Percentiles rank a stretch among this genome's conserved stretches.
phyloP scores from a whole-genome alignment of 2,113 vertebrate genomes.

The Sminthopsis crassicaudata region DNA sequence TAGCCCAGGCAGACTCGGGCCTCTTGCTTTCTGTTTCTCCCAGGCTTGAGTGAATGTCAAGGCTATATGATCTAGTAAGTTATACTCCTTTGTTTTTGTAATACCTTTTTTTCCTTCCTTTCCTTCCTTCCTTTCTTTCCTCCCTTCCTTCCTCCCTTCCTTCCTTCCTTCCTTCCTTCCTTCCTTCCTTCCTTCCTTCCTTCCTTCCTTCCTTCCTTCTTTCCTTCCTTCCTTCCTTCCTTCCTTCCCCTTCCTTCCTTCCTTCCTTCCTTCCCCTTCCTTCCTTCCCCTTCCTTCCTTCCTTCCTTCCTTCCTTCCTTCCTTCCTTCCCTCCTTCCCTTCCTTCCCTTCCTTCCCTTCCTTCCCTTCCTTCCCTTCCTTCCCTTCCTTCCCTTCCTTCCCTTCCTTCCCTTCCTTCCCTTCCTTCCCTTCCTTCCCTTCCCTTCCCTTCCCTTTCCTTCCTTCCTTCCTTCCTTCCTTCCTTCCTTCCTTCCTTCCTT shows the following conservation, averaged over 20 bases:
- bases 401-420: no score
- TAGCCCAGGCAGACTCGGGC: background rate
- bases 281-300: slow-evolving; percentile 10
- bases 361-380: no score
- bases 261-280: background rate
- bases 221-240: no score
- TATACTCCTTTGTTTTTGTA: background rate
- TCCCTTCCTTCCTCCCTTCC: background rate
- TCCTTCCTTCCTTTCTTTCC: background rate
- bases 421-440: no score
- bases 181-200: no score
- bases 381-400: no score
- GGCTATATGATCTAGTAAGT: background rate
- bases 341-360: no score
- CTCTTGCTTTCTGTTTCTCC: background rate
- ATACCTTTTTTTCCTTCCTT: background rate
- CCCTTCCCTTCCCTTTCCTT: background rate
- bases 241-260: no score
- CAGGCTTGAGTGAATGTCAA: background rate
- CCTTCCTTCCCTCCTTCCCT: no score
- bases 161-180: no score
- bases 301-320: background rate
- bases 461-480: background rate
- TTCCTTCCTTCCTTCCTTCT: no score
- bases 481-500: slow-evolving; percentile 24